Base-by-base conservation (phyloP, 1,140 invertebrate species). In the Geopemphigus sp. region DNA sequence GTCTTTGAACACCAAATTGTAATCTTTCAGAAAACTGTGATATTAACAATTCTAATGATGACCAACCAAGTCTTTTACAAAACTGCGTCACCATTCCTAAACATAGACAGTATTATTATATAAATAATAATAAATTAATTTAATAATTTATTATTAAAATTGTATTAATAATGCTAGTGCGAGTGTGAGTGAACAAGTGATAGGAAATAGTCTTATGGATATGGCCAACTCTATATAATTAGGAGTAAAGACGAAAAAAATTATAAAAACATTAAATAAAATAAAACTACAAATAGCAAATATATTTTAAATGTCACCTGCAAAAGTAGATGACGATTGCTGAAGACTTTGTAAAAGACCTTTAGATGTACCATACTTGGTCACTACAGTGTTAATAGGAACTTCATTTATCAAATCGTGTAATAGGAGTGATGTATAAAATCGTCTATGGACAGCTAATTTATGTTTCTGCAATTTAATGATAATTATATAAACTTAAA, bases 251-350 rank as follows among this genome's bases (percentile, higher is more conserved):
- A n/a, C n/a, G n/a, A n/a, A n/a, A n/a, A n/a, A n/a, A n/a, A n/a
- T 39, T 4, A 39, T 39, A 39, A 39, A 39, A 8, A 39, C 32
- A 29, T 29, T 61, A 73, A 61, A 63, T 81, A 15, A 80, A 59
- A 68, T 10, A 59, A 45, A 70, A n/a, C 22, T 11, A 76, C 17
- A 73, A 76, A 66, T 32, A 57, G 61, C 59, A 80, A 15, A 29
- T 45, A 8, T 53, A 66, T 39, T 32, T 59, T 29, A 63, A 66
- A 26, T 84, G 84, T 86, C 89, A 91, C 96, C 96, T 73, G 97
- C 95, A 90, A 98, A 98, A 39, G 95, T 97, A 45, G 96, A 91
- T n/a, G 96, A 92, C 68, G 93, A 92, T 85, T 98, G 95, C 86
- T 99, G 97, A 39, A 99, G 87, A 82, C 93, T 92, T 87, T 99